Evolutionary conservation across 30 jellyfish, hydroid and myxozoan species (phyloP).

Genomic region (Euphysa ruthae): DNA sequence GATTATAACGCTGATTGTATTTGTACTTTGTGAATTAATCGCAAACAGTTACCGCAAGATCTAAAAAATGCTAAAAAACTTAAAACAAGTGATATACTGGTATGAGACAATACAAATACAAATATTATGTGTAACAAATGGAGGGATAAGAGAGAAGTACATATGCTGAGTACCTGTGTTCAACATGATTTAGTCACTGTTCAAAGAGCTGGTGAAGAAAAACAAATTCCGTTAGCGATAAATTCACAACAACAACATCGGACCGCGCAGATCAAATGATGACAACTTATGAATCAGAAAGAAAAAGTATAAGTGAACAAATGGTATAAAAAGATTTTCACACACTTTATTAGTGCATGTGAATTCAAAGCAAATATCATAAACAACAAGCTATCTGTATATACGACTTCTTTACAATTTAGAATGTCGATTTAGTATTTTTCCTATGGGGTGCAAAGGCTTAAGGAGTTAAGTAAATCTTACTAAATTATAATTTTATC

Average conservation of each 20-base stretch:
- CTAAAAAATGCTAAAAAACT: background rate
- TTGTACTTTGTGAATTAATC: background rate
- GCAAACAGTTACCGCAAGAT: constrained; percentile 8
- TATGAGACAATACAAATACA: background rate
- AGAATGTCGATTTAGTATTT: background rate
- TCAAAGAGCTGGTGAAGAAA: background rate
- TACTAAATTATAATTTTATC: too few species aligned
- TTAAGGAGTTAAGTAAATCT: too few species aligned
- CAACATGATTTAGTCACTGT: background rate
- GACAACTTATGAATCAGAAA: background rate
- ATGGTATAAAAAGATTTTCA: background rate
- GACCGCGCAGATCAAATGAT: background rate
- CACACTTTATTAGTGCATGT: background rate
- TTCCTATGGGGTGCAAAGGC: too few species aligned
- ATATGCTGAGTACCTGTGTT: constrained; percentile 3
- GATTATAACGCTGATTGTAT: background rate
- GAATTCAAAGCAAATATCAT: background rate
- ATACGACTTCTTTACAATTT: background rate
- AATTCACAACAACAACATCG: too few species aligned
- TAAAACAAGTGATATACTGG: background rate
- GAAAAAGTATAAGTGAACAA: background rate
- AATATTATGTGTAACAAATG: background rate
- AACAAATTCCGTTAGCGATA: too few species aligned
- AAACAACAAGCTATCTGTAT: background rate
- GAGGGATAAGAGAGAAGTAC: constrained; percentile 4